Base-by-base conservation (phyloP, 2,888 invertebrate genomes). In the Adela reaumurella region DNA sequence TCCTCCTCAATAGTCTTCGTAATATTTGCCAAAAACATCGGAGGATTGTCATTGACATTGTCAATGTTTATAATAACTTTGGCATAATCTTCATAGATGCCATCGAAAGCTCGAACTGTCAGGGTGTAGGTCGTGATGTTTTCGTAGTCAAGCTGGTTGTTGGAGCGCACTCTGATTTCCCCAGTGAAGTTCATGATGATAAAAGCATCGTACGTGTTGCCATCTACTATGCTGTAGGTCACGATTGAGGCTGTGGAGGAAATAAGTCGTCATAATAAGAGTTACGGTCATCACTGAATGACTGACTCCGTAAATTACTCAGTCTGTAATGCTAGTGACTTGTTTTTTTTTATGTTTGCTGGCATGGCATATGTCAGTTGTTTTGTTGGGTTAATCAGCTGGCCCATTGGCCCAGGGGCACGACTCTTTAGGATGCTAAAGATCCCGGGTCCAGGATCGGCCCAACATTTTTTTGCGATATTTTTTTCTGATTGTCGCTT, bases 41-140 rank as follows among this genome's bases (percentile, higher is more conserved):
- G 97, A 0, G 89, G 87, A 67, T 96, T 94, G 65, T 97, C 97
- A 63, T 97, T 97, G 45, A 95, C 88, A 66, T 97, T 92, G 57
- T 87, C 88, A 48, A 96, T 89, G 57, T 88, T 86, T 46, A 97
- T 93, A 46, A 87, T 84, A 1, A 97, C 95, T 57, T 83, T 86
- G 0, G 94, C 89, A 49, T 86, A 86, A 61, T 93, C 94, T 55
- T 91, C 88, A 64, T 84, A 92, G 46, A 88, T 81, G 1, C 94
- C 94, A 64, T 94, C 94, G 53, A 88, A 89, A 0, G 93, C 94
- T 53, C 87, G 82, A 2, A 94, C 89, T 48, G 87, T 89, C n/a
- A 94, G 74, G 47, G 85, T 87, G 62, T 95, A 95, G 60, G 89
- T 85, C n/a, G 89, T 90, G 19, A 88, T 88, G 53, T 85, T 87